phyloP scores from a whole-genome alignment of 2,113 vertebrate species.

The Corvus cornix region DNA sequence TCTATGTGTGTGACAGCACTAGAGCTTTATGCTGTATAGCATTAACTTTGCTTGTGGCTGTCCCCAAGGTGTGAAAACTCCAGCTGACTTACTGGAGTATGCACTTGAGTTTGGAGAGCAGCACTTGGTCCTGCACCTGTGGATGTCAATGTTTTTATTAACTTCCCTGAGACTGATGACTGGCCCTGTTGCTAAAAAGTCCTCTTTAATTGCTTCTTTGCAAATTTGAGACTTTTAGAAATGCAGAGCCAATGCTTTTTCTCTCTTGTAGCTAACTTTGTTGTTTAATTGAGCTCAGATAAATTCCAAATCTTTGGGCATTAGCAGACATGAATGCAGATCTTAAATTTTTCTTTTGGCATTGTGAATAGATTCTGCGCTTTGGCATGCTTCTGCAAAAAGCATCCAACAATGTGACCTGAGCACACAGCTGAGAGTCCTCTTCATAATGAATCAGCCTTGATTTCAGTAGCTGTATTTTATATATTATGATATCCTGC shows the following conservation, averaged over 20 bases:
- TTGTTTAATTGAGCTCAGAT: neutral
- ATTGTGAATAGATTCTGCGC: neutral
- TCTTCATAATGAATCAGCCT: constrained; percentile 12
- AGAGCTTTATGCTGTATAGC: neutral
- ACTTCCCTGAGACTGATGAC: neutral
- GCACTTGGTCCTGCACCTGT: neutral
- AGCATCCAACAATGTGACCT: neutral
- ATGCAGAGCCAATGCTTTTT: neutral
- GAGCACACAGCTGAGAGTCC: neutral
- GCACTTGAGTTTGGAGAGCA: neutral
- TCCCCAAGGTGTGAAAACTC: neutral
- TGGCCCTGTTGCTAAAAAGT: neutral
- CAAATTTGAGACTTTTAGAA: constrained; percentile 1
- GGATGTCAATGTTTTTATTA: neutral
- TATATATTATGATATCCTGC: constrained; percentile 13
- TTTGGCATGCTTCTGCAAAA: neutral
- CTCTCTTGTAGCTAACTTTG: neutral
- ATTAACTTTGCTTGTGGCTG: neutral
- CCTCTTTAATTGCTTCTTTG: neutral
- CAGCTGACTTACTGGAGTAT: neutral
- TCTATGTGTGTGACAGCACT: neutral
- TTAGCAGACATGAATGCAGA: neutral
- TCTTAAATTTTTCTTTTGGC: constrained; percentile 42
- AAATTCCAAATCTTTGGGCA: neutral
- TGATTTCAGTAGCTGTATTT: constrained; percentile 40